Evolutionary conservation across 2,888 invertebrate species (phyloP), one percentile per base, ranked within the genome.

Genomic region (Azorinus chamasolen): DNA sequence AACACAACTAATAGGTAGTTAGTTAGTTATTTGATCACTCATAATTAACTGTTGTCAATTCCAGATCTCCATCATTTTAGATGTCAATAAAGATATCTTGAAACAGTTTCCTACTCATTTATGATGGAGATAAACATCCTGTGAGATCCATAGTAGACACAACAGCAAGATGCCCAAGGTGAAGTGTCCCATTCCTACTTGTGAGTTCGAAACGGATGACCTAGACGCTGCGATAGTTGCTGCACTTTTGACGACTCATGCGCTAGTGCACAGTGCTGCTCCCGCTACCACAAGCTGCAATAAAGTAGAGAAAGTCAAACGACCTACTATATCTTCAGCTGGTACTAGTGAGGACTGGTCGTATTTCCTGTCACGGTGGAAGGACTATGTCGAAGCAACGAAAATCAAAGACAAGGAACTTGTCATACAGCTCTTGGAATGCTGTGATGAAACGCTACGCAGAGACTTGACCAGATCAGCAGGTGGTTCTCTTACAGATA

Each of bases 371-470:
- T 64, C 70, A 16, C 14, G 82, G 14, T 85, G 83, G 84, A 32
- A 63, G 20, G 79, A 83, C 37, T 81, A 86, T 48, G 69, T 75
- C 12, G 27, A 22, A 4, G 83, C 82, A n/a, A 86, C 83, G 12
- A 72, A 79, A 18, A 39, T 85, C 8, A 48, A 46, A 1, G 83
- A 73, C 25, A 46, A 50, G 8, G 83, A 83, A 45, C 46, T 27
- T 20, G 69, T 83, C 3, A 54, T 85, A 27, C 79, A 84, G 50
- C 75, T 84, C 2, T 58, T 79, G 2, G 79, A 85, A 65, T 83
- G 73, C 45, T 83, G 83, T 50, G 81, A 85, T 37, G 83, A 85
- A 24, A 6, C 62, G 1, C 72, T 85, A 4, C 54, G 79, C 0
- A 76, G 70, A 61, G 79, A 85, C 64, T 66, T 83, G 2, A 80